Evolutionary conservation across 2,888 invertebrate species (phyloP), one percentile per base, ranked within the genome.

Genomic region (Lepidocyrtinus sp.): DNA sequence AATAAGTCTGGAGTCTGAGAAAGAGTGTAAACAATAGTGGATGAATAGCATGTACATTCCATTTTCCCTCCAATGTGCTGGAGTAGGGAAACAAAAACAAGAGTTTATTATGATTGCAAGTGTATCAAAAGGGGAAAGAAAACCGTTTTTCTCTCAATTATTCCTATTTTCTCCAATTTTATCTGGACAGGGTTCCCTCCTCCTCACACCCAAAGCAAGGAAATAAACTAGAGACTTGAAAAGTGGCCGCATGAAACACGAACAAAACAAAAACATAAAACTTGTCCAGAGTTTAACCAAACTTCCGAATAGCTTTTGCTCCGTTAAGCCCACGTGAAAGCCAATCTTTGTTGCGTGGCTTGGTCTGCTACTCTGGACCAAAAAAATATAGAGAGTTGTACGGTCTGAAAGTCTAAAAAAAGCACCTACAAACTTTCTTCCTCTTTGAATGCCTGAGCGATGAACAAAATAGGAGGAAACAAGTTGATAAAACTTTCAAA

Each of bases 1-100:
- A 75, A 75, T 68, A 80, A 75, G 75, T 81, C 75, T 55, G 64
- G 75, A 71, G 81, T 71, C 55, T 59, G 21, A n/a, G 5, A 1
- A 19, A 50, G 74, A 65, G 63, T 63, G 24, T 15, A 50, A 55
- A 50, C 61, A 55, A 55, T 25, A 46, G 24, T 27, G 27, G n/a
- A 55, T 25, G 69, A 2, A 24, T n/a, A n/a, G n/a, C n/a, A n/a
- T n/a, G n/a, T n/a, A n/a, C n/a, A 59, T 9, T 21, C 59, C 21
- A 59, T 59, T 59, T 59, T 36, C 36, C 12, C 22, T 59, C 59
- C 21, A 9, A 36, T 22, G 67, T 50, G 55, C 9, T n/a, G 25
- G 19, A 74, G 74, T 9, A 65, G 64, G 22, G 21, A 59, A 59
- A 59, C 59, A 21, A 59, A 21, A 59, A 19, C 59, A 19, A 59